These are phyloP conservation scores for Ctenopoma kingsleyae DNA, from an alignment of 2,797 vertebrate species.

Conservation along the genomic window DNA sequence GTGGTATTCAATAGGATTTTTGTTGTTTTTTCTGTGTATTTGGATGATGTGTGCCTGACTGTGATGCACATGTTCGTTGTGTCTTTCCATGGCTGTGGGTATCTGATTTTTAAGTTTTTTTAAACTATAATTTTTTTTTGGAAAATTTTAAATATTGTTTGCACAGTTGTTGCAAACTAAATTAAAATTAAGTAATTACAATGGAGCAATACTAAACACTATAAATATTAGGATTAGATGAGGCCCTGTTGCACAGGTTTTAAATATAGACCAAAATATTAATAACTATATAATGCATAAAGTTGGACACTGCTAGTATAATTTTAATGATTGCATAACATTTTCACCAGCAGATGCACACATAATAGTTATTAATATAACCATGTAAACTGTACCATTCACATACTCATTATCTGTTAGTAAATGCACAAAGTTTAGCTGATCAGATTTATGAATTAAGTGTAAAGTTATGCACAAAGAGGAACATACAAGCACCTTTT, in stretches of 20 bases:
- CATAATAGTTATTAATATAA: constrained; percentile 43
- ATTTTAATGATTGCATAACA: constrained; percentile 41
- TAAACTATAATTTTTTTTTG: background rate
- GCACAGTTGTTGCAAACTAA: constrained; percentile 36
- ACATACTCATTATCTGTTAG: constrained; percentile 48
- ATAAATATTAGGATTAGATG: constrained; percentile 13
- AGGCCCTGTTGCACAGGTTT: constrained; percentile 40
- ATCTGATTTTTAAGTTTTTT: constrained; percentile 21
- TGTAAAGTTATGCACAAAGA: constrained; percentile 49
- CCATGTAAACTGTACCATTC: constrained; percentile 50
- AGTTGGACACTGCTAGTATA: constrained; percentile 25
- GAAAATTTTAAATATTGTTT: constrained; percentile 30
- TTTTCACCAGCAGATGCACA: constrained; percentile 82
- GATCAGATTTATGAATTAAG: constrained; percentile 29
- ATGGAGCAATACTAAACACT: constrained; percentile 66
- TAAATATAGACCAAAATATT: constrained; percentile 19
- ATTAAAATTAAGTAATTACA: constrained; percentile 46
- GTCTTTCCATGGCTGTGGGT: constrained; percentile 58
- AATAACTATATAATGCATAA: constrained; percentile 3
- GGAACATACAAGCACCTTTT: constrained; percentile 56
- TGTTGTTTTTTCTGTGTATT: constrained; percentile 54
- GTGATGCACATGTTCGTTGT: constrained; percentile 47
- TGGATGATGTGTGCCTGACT: constrained; percentile 66
- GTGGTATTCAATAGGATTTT: constrained; percentile 70
- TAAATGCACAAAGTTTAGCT: constrained; percentile 55